Percentiles rank a stretch among this genome's conserved stretches.
phyloP scores from a whole-genome alignment of 1,140 invertebrate species.

The Cepaea nemoralis region DNA sequence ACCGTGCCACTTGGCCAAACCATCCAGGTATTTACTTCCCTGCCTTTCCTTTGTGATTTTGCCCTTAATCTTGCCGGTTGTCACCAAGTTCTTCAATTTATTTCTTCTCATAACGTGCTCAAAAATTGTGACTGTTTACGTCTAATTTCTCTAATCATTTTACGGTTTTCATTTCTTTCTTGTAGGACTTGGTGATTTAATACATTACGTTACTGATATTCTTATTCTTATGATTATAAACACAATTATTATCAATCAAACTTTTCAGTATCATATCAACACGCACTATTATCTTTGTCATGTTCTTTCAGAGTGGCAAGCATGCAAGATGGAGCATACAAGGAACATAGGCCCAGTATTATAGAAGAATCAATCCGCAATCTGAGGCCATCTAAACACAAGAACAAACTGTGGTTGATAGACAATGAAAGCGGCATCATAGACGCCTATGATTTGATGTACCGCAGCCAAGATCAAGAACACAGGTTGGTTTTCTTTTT shows the following conservation, averaged over 20 bases:
- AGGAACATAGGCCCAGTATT: conserved; percentile 65
- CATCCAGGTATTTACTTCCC: too few species aligned
- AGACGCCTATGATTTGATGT: conserved; percentile 71
- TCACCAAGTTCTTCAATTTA: too few species aligned
- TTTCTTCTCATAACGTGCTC: too few species aligned
- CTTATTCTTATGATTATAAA: neutral
- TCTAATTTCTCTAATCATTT: too few species aligned
- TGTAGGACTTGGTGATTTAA: neutral
- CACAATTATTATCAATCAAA: neutral
- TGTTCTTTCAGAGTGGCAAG: conserved; percentile 70
- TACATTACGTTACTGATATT: neutral
- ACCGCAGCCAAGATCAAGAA: conserved; percentile 47
- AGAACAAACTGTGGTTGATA: conserved; percentile 70
- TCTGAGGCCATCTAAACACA: conserved; percentile 63
- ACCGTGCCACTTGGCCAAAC: too few species aligned
- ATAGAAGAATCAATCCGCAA: conserved; percentile 71
- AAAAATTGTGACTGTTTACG: too few species aligned
- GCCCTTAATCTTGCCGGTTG: too few species aligned
- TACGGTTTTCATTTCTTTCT: too few species aligned
- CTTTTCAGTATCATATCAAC: too few species aligned
- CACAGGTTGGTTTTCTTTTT: neutral
- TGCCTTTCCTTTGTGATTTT: too few species aligned
- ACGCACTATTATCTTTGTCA: too few species aligned
- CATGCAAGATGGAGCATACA: conserved; percentile 72
- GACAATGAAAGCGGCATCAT: conserved; percentile 73